Evolutionary conservation across 2,888 invertebrate genomes (phyloP).

Genomic region (Calliopum simillimum): DNA sequence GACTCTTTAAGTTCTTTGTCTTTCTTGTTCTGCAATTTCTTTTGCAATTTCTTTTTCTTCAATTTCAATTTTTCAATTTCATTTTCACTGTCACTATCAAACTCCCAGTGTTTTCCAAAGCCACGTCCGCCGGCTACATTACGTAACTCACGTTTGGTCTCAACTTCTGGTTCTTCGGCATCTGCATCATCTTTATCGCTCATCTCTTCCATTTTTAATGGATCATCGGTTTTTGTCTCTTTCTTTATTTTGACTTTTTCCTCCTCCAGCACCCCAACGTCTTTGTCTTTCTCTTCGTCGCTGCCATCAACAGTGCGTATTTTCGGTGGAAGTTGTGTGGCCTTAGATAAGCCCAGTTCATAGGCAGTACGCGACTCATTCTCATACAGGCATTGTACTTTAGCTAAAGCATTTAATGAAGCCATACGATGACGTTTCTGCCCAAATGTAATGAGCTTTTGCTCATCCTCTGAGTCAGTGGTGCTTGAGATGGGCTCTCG

Average conservation of each 20-base stretch:
- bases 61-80: slow-evolving; percentile 55
- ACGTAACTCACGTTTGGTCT: slow-evolving; percentile 72
- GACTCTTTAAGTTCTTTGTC: slow-evolving; percentile 46
- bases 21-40: slow-evolving; percentile 56
- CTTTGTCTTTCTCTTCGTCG: slow-evolving; percentile 68
- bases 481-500: slow-evolving; percentile 46
- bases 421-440: slow-evolving; percentile 89
- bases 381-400: slow-evolving; percentile 91
- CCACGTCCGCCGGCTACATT: slow-evolving; percentile 84
- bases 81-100: slow-evolving; percentile 69
- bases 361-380: slow-evolving; percentile 84
- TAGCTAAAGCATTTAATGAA: slow-evolving; percentile 87
- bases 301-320: slow-evolving; percentile 64
- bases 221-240: slow-evolving; percentile 45
- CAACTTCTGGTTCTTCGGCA: slow-evolving; percentile 52
- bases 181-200: slow-evolving; percentile 44
- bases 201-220: slow-evolving; percentile 41
- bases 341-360: slow-evolving; percentile 70
- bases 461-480: slow-evolving; percentile 62
- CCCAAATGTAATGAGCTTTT: slow-evolving; percentile 68
- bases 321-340: slow-evolving; percentile 67
- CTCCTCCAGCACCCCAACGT: slow-evolving; percentile 34
- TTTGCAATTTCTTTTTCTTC: slow-evolving; percentile 55
- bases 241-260: slow-evolving; percentile 45
- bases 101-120: slow-evolving; percentile 87